Evolutionary conservation across 2,888 invertebrate species (phyloP).

Genomic region (Pollenia amentaria): DNA sequence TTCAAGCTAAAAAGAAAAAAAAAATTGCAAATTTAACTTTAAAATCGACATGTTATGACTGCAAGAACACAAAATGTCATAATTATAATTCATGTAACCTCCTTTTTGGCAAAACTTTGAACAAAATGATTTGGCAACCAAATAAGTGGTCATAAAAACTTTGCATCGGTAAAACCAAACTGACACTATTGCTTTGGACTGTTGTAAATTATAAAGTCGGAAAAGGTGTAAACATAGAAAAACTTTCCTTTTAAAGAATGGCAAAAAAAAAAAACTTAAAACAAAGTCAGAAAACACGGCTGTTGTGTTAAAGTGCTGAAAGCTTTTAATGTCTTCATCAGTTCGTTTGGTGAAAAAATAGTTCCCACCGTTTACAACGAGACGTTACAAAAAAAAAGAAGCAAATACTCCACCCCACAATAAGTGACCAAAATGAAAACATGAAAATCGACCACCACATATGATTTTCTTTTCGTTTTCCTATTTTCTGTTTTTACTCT

Average conservation of each 20-base stretch:
- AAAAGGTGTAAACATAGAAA: slow-evolving; percentile 38
- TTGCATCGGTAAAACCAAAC: not conserved
- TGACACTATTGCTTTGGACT: not conserved
- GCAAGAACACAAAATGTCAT: slow-evolving; percentile 54
- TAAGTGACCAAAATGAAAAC: slow-evolving; percentile 54
- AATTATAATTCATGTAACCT: slow-evolving; percentile 66
- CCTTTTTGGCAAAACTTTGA: slow-evolving; percentile 28
- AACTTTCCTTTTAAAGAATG: slow-evolving; percentile 59
- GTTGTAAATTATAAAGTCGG: not conserved
- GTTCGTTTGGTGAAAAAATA: slow-evolving; percentile 26
- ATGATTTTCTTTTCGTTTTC: slow-evolving; percentile 41
- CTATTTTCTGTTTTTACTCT: slow-evolving; percentile 1
- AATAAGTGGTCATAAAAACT: not conserved
- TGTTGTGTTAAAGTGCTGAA: slow-evolving; percentile 45
- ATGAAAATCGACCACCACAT: slow-evolving; percentile 64
- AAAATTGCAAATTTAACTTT: slow-evolving; percentile 8
- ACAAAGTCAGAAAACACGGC: slow-evolving; percentile 26
- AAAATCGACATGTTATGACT: slow-evolving; percentile 21
- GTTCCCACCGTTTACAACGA: slow-evolving; percentile 47
- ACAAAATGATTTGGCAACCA: slow-evolving; percentile 8
- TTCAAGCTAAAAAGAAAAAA: slow-evolving; percentile 4
- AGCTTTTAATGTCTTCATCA: slow-evolving; percentile 65
- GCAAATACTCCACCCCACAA: slow-evolving; percentile 63
- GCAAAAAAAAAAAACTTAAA: slow-evolving; percentile 36
- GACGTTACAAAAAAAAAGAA: not conserved